phyloP scores from a whole-genome alignment of 1,140 invertebrate genomes.

The Drosophila pseudoananassae region DNA sequence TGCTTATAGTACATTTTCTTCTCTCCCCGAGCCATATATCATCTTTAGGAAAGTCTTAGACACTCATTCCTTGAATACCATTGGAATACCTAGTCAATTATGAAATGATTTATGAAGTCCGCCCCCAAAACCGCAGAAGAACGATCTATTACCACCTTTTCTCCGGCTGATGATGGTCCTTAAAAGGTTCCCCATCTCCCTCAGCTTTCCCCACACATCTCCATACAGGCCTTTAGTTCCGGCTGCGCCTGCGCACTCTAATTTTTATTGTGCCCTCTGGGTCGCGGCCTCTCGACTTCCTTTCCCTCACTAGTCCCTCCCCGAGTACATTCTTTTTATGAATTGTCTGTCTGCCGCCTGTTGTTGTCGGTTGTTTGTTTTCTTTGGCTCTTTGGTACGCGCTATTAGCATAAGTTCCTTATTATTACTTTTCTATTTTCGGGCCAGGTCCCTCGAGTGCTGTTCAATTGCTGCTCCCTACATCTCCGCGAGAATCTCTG shows the following conservation, averaged over 20 bases:
- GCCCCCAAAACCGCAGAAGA: conserved; percentile 11
- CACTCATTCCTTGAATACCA: conserved; percentile 4
- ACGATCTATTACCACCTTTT: conserved; percentile 62
- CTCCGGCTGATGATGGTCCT: conserved; percentile 27
- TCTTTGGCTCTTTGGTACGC: conserved; percentile 71
- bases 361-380: conserved; percentile 39
- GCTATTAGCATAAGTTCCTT: conserved; percentile 76
- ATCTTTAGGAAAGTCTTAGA: conserved; percentile 24
- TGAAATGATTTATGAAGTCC: conserved; percentile 62
- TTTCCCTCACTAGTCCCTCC: not conserved
- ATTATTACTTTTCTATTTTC: conserved; percentile 51
- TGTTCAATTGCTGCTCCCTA: conserved; percentile 30
- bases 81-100: conserved; percentile 58
- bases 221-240: conserved; percentile 11
- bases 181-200: conserved; percentile 46
- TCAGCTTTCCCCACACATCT: conserved; percentile 30
- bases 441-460: conserved; percentile 40
- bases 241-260: conserved; percentile 68
- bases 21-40: conserved; percentile 39
- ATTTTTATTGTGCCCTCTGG: conserved; percentile 63
- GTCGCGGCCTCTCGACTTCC: conserved; percentile 20
- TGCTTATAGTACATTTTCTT: not conserved
- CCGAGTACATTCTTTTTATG: conserved; percentile 75
- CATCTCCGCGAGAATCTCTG: conserved; percentile 13
- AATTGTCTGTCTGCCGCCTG: conserved; percentile 53